These are phyloP conservation scores for Mactromeris polynyma DNA, from an alignment of 2,888 invertebrate genomes.

Conservation along the genomic window DNA sequence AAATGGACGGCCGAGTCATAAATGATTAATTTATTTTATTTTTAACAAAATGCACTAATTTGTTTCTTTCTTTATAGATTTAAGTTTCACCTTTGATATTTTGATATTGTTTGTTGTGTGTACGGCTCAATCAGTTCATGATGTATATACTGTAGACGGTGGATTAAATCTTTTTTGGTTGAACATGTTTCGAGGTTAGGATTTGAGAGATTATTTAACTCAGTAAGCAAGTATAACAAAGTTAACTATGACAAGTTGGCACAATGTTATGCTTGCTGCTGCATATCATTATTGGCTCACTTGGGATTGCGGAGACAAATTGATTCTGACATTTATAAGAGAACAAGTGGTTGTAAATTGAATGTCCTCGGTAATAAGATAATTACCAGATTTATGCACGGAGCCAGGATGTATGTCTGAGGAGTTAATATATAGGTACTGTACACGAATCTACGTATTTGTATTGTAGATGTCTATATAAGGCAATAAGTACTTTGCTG, in stretches of 20 bases:
- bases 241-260: neutral
- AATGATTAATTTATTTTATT: too few species aligned
- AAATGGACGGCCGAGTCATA: too few species aligned
- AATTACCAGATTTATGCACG: slow-evolving; percentile 11
- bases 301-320: neutral
- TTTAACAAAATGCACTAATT: too few species aligned
- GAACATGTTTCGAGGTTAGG: neutral
- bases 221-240: neutral
- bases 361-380: neutral
- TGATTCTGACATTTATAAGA: neutral
- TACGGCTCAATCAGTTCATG: neutral
- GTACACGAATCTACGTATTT: neutral
- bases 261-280: neutral
- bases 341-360: slow-evolving; percentile 15
- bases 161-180: neutral
- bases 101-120: neutral
- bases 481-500: too few species aligned
- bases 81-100: too few species aligned
- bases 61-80: too few species aligned
- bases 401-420: neutral
- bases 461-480: too few species aligned
- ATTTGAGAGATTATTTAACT: neutral
- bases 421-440: neutral
- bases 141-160: neutral
- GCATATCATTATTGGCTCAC: neutral